A percentile compares a stretch with the other conserved stretches of the same genome.
These are phyloP conservation scores for Patella ulyssiponensis DNA, from an alignment of 2,888 invertebrate genomes.

Conservation along the genomic window DNA sequence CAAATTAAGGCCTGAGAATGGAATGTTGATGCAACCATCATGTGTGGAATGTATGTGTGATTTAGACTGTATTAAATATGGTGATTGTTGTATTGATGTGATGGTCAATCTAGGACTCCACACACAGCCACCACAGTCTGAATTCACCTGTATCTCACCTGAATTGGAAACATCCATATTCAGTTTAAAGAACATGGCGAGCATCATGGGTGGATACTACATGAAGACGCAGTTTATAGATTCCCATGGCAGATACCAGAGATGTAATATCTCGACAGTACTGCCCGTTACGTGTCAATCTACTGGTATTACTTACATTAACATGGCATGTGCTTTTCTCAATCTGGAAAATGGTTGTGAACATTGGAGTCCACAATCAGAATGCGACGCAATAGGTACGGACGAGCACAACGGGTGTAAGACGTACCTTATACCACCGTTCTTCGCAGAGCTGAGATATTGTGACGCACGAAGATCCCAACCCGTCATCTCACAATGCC, in stretches of 20 bases:
- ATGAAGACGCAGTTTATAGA: not conserved
- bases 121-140: not conserved
- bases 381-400: not conserved
- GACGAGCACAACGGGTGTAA: not conserved
- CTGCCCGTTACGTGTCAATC: not conserved
- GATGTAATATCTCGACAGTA: not conserved
- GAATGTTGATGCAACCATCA: not conserved
- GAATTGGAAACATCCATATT: not conserved
- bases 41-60: not conserved
- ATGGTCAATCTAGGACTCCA: not conserved
- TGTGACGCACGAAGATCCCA: not conserved
- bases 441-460: not conserved
- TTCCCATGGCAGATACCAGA: not conserved
- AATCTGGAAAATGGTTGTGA: not conserved
- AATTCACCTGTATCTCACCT: not conserved
- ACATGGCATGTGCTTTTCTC: not conserved
- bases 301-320: not conserved
- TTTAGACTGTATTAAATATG: constrained; percentile 3
- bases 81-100: constrained; percentile 1
- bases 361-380: not conserved
- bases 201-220: not conserved
- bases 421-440: not conserved
- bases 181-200: not conserved
- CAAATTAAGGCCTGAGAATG: too few relatives aligned
- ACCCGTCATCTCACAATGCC: not conserved